phyloP scores from a whole-genome alignment of 2,888 invertebrate genomes.

The Caenorhabditis sp. region DNA sequence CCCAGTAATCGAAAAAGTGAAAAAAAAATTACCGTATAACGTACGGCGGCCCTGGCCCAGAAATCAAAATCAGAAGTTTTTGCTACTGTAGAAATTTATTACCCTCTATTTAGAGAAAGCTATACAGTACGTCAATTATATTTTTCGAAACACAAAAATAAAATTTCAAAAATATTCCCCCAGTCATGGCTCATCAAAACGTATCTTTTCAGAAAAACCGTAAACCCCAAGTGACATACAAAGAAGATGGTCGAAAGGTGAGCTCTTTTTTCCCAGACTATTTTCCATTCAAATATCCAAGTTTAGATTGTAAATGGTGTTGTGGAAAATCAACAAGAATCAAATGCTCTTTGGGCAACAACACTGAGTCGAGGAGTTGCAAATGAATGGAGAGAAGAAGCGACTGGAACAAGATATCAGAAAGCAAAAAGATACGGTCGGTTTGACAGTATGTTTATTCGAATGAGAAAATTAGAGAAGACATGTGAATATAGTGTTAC shows the following conservation, averaged over 20 bases:
- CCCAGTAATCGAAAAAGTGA: no score
- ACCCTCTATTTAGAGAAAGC: no score
- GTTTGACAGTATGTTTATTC: background rate
- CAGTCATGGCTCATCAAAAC: no score
- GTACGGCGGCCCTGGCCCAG: no score
- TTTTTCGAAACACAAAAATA: no score
- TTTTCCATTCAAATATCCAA: no score
- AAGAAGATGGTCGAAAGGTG: slow-evolving; percentile 42
- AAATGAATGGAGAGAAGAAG: slow-evolving; percentile 48
- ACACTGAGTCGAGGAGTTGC: slow-evolving; percentile 50
- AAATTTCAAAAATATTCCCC: no score
- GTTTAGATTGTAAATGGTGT: slow-evolving; percentile 40
- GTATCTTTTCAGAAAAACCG: slow-evolving; percentile 37
- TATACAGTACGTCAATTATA: no score
- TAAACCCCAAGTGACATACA: slow-evolving; percentile 45
- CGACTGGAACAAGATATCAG: slow-evolving; percentile 41
- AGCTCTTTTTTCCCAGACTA: slow-evolving; percentile 4
- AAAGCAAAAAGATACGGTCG: slow-evolving; percentile 44
- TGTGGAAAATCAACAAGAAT: slow-evolving; percentile 27
- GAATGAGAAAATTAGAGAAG: no score
- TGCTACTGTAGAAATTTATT: no score
- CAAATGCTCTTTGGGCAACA: slow-evolving; percentile 50
- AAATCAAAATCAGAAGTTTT: no score
- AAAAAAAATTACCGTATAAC: no score
- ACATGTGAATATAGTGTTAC: background rate